Conservation (phyloP, 2,888 invertebrate species). For the Tillus elongatus region DNA sequence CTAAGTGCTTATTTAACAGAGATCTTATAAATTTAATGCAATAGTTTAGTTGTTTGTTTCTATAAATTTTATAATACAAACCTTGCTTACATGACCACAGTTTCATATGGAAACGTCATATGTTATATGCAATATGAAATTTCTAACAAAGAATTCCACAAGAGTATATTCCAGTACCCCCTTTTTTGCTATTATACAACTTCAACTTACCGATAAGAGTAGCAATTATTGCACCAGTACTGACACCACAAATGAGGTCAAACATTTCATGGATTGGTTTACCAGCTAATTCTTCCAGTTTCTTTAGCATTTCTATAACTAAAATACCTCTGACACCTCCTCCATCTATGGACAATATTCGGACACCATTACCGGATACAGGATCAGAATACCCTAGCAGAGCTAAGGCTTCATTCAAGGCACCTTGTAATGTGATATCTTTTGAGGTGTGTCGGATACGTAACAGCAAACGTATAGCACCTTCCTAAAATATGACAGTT, state of each 20-base stretch:
- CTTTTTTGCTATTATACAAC: background rate
- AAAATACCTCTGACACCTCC: constrained; percentile 84
- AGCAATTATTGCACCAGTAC: constrained; percentile 75
- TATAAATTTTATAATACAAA: too few relatives aligned
- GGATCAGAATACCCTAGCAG: constrained; percentile 64
- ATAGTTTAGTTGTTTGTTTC: too few relatives aligned
- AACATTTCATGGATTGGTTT: constrained; percentile 66
- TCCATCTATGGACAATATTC: constrained; percentile 80
- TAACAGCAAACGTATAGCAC: constrained; percentile 57
- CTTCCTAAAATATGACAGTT: constrained; percentile 47
- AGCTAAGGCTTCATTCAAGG: constrained; percentile 50
- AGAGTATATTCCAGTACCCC: background rate
- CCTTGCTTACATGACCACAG: too few relatives aligned
- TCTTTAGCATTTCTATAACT: constrained; percentile 71
- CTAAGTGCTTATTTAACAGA: too few relatives aligned
- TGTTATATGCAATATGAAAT: too few relatives aligned
- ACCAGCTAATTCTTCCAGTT: constrained; percentile 64
- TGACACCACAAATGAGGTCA: constrained; percentile 79
- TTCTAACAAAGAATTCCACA: constrained; percentile 6
- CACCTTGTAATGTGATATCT: constrained; percentile 35
- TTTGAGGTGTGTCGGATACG: constrained; percentile 43
- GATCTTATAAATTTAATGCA: too few relatives aligned
- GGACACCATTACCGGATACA: constrained; percentile 61
- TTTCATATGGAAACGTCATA: too few relatives aligned
- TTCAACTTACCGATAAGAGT: constrained; percentile 55